Base-by-base conservation (phyloP, 2,888 invertebrate genomes). In the Drosophila maculinotata region DNA sequence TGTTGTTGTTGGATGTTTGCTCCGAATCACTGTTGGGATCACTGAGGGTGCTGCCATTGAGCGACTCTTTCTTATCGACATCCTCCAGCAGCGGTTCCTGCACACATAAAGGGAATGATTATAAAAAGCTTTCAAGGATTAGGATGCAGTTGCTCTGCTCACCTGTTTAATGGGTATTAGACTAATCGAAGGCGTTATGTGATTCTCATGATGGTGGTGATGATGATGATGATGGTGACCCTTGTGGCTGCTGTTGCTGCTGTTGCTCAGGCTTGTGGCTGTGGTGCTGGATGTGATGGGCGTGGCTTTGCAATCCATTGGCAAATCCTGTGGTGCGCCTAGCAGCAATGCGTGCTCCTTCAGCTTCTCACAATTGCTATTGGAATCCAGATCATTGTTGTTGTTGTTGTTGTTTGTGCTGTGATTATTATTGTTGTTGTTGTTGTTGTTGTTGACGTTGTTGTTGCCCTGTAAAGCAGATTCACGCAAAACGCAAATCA, bases 161-260 rank as follows among this genome's bases (percentile, higher is more conserved):
- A 93, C 94, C 93, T 95, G 96, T 91, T 97, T 96, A 76, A 97
- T 96, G 62, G 96, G 96, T 92, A 97, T 96, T 53, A 97, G 92
- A 35, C 96, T 96, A 84, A 97, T 96, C 72, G 96, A 96, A 17
- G 96, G 96, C 81, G 96, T 96, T 89, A 96, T 96, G 80, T 93
- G 92, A 70, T 91, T 90, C 65, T 92, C 92, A 56, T 88, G 88
- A 73, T 91, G 91, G 58, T 88, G 90, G 65, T 87, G 89, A 23
- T 88, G 87, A 67, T 90, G 79, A 35, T 75, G 76, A 52, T 86
- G 86, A 70, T 90, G 90, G 60, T 86, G 90, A 71, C 64, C 69
- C 64, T 64, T 82, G 39, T 45, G 53, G 26, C 35, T 57, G 47
- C 73, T 84, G 76, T 74, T 84, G 60, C 76, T 83, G 67, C 49